A percentile compares a stretch with the other conserved stretches of the same genome.
Evolutionary conservation across 2,888 invertebrate species (phyloP).

Genomic region (Andrena marginata): DNA sequence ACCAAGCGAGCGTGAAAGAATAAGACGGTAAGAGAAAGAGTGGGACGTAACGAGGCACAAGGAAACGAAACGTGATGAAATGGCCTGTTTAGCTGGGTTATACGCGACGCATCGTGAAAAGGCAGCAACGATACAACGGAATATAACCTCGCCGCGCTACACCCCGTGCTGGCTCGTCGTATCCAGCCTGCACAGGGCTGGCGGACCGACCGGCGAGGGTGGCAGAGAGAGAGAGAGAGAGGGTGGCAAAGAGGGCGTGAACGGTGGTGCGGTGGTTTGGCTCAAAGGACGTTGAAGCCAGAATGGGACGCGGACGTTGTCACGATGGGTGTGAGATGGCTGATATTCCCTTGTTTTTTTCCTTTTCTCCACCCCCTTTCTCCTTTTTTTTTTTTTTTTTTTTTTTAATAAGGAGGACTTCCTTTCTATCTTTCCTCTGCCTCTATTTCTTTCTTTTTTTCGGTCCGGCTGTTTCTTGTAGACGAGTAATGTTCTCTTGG

Average conservation of each 20-base stretch:
- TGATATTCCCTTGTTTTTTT: slow-evolving; percentile 68
- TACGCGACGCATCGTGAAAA: slow-evolving; percentile 69
- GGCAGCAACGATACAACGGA: slow-evolving; percentile 66
- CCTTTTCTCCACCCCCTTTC: slow-evolving; percentile 8
- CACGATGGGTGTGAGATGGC: slow-evolving; percentile 69
- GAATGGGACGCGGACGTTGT: slow-evolving; percentile 69
- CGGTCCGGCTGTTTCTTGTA: slow-evolving; percentile 15
- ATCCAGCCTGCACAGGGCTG: slow-evolving; percentile 40
- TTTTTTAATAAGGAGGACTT: slow-evolving; percentile 41
- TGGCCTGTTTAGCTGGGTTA: slow-evolving; percentile 69
- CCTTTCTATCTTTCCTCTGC: slow-evolving; percentile 24
- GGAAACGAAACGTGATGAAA: slow-evolving; percentile 70
- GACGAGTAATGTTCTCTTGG: slow-evolving; percentile 47
- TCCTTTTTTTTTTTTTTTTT: not conserved
- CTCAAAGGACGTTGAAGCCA: slow-evolving; percentile 72
- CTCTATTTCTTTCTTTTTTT: slow-evolving; percentile 17
- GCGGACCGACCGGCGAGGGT: slow-evolving; percentile 54
- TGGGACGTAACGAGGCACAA: slow-evolving; percentile 55
- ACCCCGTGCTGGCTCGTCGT: slow-evolving; percentile 37
- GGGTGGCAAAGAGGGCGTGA: slow-evolving; percentile 57
- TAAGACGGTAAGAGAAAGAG: slow-evolving; percentile 40
- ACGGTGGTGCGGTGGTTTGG: slow-evolving; percentile 67
- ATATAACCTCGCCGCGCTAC: slow-evolving; percentile 46
- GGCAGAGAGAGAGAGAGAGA: slow-evolving; percentile 24
- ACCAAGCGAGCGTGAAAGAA: slow-evolving; percentile 39